Evolutionary conservation across 2,797 vertebrate genomes (phyloP), one percentile per base, ranked within the genome.

Genomic region (Poliocrania exsul): DNA sequence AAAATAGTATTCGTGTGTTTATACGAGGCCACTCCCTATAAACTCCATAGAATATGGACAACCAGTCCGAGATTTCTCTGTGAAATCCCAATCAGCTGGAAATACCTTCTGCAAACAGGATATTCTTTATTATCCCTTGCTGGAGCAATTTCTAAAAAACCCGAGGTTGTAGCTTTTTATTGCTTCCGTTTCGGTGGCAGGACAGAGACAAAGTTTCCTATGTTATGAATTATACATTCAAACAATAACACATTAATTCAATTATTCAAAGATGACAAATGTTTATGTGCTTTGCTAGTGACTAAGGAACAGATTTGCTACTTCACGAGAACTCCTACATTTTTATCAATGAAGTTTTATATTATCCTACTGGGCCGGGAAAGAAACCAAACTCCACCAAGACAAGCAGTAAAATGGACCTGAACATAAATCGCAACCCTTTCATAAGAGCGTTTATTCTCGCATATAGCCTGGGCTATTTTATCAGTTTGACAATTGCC

Each of bases 401-500:
- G 81, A 47, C 79, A 62, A 7, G 49, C 90, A 56, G 67, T 90
- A 96, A 85, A 91, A 93, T n/a, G 91, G 80, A 91, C 74, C 90
- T 35, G 84, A 86, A 81, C 95, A 95, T 94, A 95, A 96, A 95
- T 86, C 75, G 90, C 92, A 89, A 72, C 73, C 92, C 89, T 96
- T 93, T 96, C 96, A 94, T 91, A 96, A 94, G 83, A 97, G 89
- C 95, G 95, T 97, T 97, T 96, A 97, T 97, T 97, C 96, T 97
- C 90, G 94, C 95, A 94, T 97, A 97, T 96, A 94, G 96, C 92
- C 93, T 75, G 78, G 97, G 97, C 97, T 97, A 98, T 98, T 98
- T 98, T 98, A 98, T 98, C 98, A 98, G 98, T 97, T 98, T 98
- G 98, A 98, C 98, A 98, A 98, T 98, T 98, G 98, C 97, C 92